A percentile compares a stretch with the other conserved stretches of the same genome.
Conservation (phyloP, 2,888 invertebrate genomes). For the Chrysolina americana region DNA sequence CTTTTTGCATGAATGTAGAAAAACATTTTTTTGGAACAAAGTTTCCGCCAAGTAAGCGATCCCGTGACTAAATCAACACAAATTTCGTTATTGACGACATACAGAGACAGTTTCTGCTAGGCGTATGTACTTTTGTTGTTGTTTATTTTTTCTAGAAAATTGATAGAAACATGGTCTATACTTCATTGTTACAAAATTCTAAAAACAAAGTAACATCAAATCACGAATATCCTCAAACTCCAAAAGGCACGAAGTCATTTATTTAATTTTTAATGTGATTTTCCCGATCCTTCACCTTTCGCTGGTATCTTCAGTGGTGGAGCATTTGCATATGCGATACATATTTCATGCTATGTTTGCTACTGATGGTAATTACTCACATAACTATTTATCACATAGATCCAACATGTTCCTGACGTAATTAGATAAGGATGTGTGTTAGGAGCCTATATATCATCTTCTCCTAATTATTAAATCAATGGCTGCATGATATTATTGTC, state of each 20-base stretch:
- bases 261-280: constrained; percentile 7
- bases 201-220: neutral
- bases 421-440: constrained; percentile 53
- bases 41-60: too few species aligned
- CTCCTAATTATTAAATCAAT: constrained; percentile 49
- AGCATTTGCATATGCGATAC: constrained; percentile 50
- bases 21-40: too few species aligned
- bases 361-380: constrained; percentile 53
- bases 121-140: too few species aligned
- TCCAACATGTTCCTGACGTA: constrained; percentile 52
- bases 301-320: constrained; percentile 36
- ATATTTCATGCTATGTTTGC: constrained; percentile 53
- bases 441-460: constrained; percentile 49
- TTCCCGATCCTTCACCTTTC: constrained; percentile 42
- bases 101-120: too few species aligned
- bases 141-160: too few species aligned
- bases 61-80: too few species aligned
- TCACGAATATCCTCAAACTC: neutral
- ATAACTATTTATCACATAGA: constrained; percentile 50
- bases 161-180: too few species aligned
- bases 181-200: too few species aligned
- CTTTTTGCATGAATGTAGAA: too few species aligned
- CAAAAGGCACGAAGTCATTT: too few species aligned
- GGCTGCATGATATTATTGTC: constrained; percentile 33
- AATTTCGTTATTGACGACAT: too few species aligned